A percentile compares a stretch with the other conserved stretches of the same genome.
Evolutionary conservation across 2,797 vertebrate species (phyloP).

Genomic region (Girardinus metallicus): DNA sequence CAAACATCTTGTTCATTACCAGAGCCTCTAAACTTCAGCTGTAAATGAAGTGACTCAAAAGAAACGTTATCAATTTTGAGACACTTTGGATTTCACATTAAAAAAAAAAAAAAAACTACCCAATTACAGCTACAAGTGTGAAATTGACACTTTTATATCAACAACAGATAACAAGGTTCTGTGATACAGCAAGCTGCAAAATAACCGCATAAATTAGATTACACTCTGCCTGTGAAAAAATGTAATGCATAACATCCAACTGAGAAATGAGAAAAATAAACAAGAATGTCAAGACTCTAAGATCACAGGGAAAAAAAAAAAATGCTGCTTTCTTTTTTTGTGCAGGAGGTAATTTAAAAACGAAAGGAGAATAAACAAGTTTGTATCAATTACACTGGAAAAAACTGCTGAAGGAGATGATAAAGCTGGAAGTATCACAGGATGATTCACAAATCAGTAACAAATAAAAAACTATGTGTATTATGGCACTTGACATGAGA

Average conservation of each 20-base stretch:
- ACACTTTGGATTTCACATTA: not conserved
- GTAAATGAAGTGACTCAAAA: not conserved
- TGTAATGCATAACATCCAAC: not conserved
- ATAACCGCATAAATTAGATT: constrained; percentile 3
- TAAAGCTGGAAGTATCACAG: not conserved
- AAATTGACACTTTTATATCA: constrained; percentile 1
- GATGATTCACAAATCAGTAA: not conserved
- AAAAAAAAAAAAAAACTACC: not conserved
- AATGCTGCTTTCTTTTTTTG: not conserved
- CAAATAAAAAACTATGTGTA: not conserved
- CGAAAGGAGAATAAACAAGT: not conserved
- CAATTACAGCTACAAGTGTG: not conserved
- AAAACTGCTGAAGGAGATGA: not conserved
- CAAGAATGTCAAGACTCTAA: not conserved
- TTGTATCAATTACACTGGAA: not conserved
- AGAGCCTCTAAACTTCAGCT: not conserved
- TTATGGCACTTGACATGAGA: not conserved
- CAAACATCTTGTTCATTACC: not conserved
- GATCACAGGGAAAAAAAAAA: not conserved
- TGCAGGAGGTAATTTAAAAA: not conserved
- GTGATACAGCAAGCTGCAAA: not conserved
- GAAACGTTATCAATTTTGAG: not conserved
- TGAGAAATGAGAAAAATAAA: constrained; percentile 2
- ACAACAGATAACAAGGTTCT: not conserved
- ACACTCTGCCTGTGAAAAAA: not conserved